A percentile compares a stretch with the other conserved stretches of the same genome.
phyloP scores from a whole-genome alignment of 2,888 invertebrate genomes.

The Drosophila hawaiiensis region DNA sequence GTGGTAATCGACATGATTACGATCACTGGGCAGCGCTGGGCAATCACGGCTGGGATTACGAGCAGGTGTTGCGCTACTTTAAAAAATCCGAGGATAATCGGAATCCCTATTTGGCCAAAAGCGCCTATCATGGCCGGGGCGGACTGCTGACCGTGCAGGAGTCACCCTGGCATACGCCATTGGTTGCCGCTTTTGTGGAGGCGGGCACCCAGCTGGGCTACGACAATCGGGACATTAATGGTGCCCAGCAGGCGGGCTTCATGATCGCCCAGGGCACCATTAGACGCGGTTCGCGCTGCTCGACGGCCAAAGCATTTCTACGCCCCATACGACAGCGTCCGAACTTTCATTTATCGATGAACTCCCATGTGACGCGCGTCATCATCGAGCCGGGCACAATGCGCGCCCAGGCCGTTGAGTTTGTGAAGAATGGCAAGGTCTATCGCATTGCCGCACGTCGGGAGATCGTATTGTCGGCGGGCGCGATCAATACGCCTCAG shows the following conservation, averaged over 20 bases:
- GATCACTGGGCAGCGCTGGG: conserved; percentile 95
- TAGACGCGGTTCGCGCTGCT: conserved; percentile 91
- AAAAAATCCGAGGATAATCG: conserved; percentile 95
- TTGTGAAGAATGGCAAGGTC: conserved; percentile 90
- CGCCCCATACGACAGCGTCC: conserved; percentile 90
- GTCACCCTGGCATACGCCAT: conserved; percentile 93
- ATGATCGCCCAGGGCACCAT: conserved; percentile 94
- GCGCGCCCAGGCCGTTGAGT: conserved; percentile 93
- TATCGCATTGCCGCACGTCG: conserved; percentile 90
- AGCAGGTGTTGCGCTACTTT: conserved; percentile 94
- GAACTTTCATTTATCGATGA: conserved; percentile 93
- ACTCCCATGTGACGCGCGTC: conserved; percentile 91
- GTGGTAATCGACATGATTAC: conserved; percentile 94
- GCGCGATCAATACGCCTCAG: conserved; percentile 96
- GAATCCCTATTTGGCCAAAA: conserved; percentile 91
- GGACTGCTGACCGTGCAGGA: conserved; percentile 93
- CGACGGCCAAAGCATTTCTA: conserved; percentile 94
- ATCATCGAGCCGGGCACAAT: conserved; percentile 90
- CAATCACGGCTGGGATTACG: conserved; percentile 95
- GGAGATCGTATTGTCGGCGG: conserved; percentile 95
- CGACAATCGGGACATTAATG: conserved; percentile 93
- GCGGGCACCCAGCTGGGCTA: conserved; percentile 94
- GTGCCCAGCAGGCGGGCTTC: conserved; percentile 91
- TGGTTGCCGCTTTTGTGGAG: conserved; percentile 93
- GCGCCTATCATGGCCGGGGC: conserved; percentile 89